phyloP scores from a whole-genome alignment of 2,888 invertebrate species.

The Chrysomela aeneicollis region DNA sequence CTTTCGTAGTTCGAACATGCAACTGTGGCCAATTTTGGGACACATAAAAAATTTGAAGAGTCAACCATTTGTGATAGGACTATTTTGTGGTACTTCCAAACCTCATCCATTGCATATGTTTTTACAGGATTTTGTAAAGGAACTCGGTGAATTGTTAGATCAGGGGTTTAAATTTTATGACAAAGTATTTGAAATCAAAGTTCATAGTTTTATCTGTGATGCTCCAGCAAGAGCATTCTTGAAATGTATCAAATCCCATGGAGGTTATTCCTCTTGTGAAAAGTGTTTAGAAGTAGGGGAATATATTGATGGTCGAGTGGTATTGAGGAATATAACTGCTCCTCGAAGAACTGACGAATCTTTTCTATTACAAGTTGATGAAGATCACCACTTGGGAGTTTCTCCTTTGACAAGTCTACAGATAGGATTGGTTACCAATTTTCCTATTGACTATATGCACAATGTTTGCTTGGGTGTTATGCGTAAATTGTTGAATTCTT shows the following conservation, averaged over 20 bases:
- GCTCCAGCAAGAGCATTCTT: slow-evolving; percentile 38
- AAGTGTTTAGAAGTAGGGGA: too few relatives aligned
- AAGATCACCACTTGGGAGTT: too few relatives aligned
- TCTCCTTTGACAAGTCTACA: too few relatives aligned
- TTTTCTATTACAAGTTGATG: too few relatives aligned
- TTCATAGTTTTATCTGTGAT: slow-evolving; percentile 40
- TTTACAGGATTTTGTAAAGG: slow-evolving; percentile 40
- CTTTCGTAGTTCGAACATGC: slow-evolving; percentile 25
- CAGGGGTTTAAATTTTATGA: slow-evolving; percentile 30
- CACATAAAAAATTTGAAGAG: slow-evolving; percentile 24
- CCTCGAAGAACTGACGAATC: too few relatives aligned
- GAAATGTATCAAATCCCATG: slow-evolving; percentile 38
- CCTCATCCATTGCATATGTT: slow-evolving; percentile 34
- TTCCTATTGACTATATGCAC: slow-evolving; percentile 42
- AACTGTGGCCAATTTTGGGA: slow-evolving; percentile 33
- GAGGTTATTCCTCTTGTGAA: too few relatives aligned
- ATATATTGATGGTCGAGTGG: too few relatives aligned
- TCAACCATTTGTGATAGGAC: slow-evolving; percentile 23
- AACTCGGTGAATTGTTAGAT: slow-evolving; percentile 29
- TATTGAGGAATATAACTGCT: too few relatives aligned
- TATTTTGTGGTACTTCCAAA: slow-evolving; percentile 20
- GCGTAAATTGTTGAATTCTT: slow-evolving; percentile 31
- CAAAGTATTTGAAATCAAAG: slow-evolving; percentile 21
- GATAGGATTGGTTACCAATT: slow-evolving; percentile 27
- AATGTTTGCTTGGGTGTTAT: slow-evolving; percentile 35